Conservation (phyloP, 2,888 invertebrate species). For the Lathronympha strigana region DNA sequence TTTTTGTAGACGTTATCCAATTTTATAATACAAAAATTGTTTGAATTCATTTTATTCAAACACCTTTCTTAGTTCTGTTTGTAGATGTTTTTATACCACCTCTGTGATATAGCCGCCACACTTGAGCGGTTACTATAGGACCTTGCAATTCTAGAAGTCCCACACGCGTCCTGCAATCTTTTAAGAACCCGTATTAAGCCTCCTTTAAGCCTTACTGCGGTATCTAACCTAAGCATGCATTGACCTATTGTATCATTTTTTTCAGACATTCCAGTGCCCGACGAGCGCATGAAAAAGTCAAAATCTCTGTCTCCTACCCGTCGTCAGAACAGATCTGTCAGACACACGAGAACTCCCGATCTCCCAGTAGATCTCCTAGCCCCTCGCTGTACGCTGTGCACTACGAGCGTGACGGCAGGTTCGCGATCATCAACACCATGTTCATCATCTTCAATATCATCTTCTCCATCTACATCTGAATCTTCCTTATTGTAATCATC, state of each 20-base stretch:
- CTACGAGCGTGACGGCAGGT: slow-evolving; percentile 85
- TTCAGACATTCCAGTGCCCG: slow-evolving; percentile 86
- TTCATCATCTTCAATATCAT: not conserved
- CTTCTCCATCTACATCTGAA: not conserved
- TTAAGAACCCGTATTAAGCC: too few species aligned
- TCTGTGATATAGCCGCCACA: too few species aligned
- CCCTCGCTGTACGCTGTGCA: slow-evolving; percentile 87
- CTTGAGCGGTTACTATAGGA: too few species aligned
- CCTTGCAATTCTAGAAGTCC: too few species aligned
- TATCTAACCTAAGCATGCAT: not conserved
- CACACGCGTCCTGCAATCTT: too few species aligned
- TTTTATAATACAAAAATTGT: too few species aligned
- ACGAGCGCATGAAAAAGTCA: slow-evolving; percentile 89
- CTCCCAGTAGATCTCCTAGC: slow-evolving; percentile 70
- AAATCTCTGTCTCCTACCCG: slow-evolving; percentile 94
- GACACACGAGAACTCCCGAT: slow-evolving; percentile 70
- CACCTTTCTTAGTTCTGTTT: too few species aligned
- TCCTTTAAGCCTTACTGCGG: too few species aligned
- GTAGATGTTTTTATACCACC: too few species aligned
- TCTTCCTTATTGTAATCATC: slow-evolving; percentile 7
- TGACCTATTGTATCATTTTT: slow-evolving; percentile 34
- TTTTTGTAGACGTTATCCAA: too few species aligned
- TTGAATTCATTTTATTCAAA: too few species aligned
- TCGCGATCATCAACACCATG: slow-evolving; percentile 1
- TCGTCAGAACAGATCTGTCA: slow-evolving; percentile 88